Evolutionary conservation across 2,888 invertebrate species (phyloP), one percentile per base, ranked within the genome.

Genomic region (Lasioglossum malachurum): DNA sequence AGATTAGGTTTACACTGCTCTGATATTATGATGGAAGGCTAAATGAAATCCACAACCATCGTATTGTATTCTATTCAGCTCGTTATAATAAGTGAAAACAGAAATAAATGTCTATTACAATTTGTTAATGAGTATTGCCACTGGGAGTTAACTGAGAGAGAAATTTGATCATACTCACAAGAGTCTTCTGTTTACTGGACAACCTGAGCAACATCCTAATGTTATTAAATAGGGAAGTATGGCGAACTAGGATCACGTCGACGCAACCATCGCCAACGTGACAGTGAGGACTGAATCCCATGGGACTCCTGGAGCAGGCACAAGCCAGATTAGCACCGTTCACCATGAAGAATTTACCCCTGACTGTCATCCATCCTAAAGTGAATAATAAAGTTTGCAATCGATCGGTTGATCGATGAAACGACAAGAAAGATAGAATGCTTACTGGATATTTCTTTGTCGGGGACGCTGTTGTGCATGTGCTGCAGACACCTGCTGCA

Each of bases 241-340:
- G 97, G 72, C 96, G 96, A 60, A 98, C 97, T 67, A 98, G 94
- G 87, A 98, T 97, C 88, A 98, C 96, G 95, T 98, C 97, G 84
- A 97, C 96, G 93, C 97, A 97, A 46, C 98, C 98, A 95, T 98
- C 98, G 0, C 98, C 98, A 64, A 98, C 95, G 94, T 98, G 98
- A 94, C 97, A 97, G 92, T 96, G 97, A 1, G 97, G 98, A 72
- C 98, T 97, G 91, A 98, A 97, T 73, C 98, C 98, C 93, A 97
- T 96, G 1, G 97, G 98, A 92, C 97, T 97, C 87, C 97, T 96
- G 31, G 96, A 96, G 94, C 98, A 98, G 44, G 97, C 97, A 94
- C 98, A 98, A 67, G 97, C 97, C 74, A 98, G 97, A 92, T 97
- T 97, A 38, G 97, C 97, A 75, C 97, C 97, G 91, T 97, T 98